Evolutionary conservation across 2,888 invertebrate genomes (phyloP).

Genomic region (Pseudococcus viburni): DNA sequence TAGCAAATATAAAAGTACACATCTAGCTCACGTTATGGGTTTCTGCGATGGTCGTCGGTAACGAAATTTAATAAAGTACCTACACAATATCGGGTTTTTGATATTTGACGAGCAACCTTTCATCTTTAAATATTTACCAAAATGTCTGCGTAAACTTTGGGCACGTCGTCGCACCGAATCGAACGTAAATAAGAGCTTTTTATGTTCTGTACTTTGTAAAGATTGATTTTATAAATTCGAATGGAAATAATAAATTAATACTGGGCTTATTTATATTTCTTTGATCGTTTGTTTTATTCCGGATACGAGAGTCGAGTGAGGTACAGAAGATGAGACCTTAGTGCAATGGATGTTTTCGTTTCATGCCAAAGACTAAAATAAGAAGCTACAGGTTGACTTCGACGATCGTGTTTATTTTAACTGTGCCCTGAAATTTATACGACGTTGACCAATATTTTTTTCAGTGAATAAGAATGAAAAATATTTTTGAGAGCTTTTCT

Average conservation of each 20-base stretch:
- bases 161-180: neutral
- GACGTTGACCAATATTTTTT: neutral
- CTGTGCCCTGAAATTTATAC: neutral
- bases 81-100: neutral
- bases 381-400: slow-evolving; percentile 33
- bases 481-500: neutral
- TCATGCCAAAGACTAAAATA: neutral
- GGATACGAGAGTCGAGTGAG: neutral
- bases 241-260: slow-evolving; percentile 22
- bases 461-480: neutral
- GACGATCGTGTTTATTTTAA: slow-evolving; percentile 28
- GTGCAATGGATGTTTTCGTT: neutral
- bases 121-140: slow-evolving; percentile 40
- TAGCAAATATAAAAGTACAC: slow-evolving; percentile 2
- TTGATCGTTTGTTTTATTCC: slow-evolving; percentile 28
- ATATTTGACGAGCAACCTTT: slow-evolving; percentile 43
- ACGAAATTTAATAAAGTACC: slow-evolving; percentile 41
- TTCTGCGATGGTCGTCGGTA: neutral
- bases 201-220: slow-evolving; percentile 28
- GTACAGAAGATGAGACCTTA: neutral
- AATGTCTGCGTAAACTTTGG: slow-evolving; percentile 27
- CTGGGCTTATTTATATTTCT: slow-evolving; percentile 5
- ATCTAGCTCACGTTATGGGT: neutral
- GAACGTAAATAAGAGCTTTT: slow-evolving; percentile 16
- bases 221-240: slow-evolving; percentile 23